Evolutionary conservation across 2,888 invertebrate genomes (phyloP).

Genomic region (Hyalella azteca): DNA sequence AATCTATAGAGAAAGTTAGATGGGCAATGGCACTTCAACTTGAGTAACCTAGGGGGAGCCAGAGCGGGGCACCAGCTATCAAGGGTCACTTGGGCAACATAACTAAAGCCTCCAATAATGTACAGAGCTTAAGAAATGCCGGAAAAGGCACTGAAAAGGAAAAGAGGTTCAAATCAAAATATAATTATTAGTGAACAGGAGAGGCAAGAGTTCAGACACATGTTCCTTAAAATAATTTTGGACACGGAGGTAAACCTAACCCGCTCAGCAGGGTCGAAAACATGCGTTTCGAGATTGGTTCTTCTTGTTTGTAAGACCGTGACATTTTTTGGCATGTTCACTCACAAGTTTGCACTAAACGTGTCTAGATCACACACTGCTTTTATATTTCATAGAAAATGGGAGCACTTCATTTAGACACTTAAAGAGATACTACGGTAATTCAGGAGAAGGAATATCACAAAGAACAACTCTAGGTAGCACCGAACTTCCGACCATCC

Average conservation of each 20-base stretch:
- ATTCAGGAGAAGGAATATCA: neutral
- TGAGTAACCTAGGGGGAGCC: too few species aligned
- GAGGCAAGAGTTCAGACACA: slow-evolving; percentile 9
- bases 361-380: slow-evolving; percentile 26
- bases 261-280: neutral
- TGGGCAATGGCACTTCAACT: too few species aligned
- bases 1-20: too few species aligned
- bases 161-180: slow-evolving; percentile 37
- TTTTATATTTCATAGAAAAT: neutral
- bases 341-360: slow-evolving; percentile 18
- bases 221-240: slow-evolving; percentile 21
- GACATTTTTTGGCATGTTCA: slow-evolving; percentile 1
- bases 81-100: too few species aligned
- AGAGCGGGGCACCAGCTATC: too few species aligned
- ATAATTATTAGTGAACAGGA: neutral
- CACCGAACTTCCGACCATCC: neutral
- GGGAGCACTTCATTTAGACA: slow-evolving; percentile 12
- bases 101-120: too few species aligned
- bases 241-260: neutral
- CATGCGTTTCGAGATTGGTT: neutral
- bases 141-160: neutral
- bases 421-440: neutral
- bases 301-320: neutral
- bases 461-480: neutral
- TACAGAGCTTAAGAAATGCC: neutral